A percentile compares a stretch with the other conserved stretches of the same genome.
Evolutionary conservation across 2,888 invertebrate genomes (phyloP).

Genomic region (Hofmannophila pseudospretella): DNA sequence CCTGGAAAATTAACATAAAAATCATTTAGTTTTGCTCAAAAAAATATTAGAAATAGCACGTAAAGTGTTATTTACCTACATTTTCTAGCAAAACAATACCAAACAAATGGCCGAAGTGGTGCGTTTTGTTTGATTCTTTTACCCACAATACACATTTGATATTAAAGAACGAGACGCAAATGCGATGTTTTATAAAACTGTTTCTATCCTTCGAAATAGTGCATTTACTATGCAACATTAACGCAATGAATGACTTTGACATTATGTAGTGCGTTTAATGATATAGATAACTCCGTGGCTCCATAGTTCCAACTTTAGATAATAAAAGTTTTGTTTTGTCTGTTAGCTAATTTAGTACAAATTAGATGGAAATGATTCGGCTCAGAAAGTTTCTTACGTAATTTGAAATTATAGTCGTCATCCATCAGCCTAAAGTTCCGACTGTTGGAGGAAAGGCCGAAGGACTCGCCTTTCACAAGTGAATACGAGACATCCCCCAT

Average conservation of each 20-base stretch:
- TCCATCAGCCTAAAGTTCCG: no score
- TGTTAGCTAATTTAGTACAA: no score
- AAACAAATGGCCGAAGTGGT: not conserved
- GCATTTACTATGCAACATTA: not conserved
- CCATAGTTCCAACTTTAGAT: no score
- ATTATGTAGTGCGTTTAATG: not conserved
- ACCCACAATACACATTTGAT: not conserved
- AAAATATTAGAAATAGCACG: not conserved
- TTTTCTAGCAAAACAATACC: not conserved
- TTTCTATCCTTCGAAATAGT: not conserved
- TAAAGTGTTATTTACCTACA: not conserved
- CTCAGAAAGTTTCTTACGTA: no score
- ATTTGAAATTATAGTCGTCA: no score
- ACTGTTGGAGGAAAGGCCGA: no score
- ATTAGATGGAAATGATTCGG: no score
- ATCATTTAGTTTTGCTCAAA: not conserved
- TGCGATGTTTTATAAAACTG: not conserved
- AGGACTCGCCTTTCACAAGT: no score
- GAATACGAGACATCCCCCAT: no score
- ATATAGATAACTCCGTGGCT: no score
- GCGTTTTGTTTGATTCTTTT: not conserved
- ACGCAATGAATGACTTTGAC: not conserved
- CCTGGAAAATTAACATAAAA: conserved; percentile 77
- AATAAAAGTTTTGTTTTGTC: no score
- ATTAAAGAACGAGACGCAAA: not conserved